phyloP scores from a whole-genome alignment of 2,888 invertebrate species.

The Galerucella nymphaeae region DNA sequence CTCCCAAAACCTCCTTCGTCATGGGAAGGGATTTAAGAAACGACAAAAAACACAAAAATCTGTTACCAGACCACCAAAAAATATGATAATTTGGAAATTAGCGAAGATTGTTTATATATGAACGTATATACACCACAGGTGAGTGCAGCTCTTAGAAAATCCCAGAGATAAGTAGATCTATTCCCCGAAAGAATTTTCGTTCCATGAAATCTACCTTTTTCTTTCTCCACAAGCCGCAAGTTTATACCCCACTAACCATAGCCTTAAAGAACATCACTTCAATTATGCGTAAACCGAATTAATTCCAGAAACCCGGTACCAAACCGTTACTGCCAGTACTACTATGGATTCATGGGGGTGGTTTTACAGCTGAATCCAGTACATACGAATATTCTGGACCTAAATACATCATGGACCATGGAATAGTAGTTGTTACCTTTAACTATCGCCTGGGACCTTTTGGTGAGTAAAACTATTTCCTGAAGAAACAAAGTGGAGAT shows the following conservation, averaged over 20 bases:
- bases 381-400: conserved; percentile 45
- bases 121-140: conserved; percentile 48
- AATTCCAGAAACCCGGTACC: conserved; percentile 30
- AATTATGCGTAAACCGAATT: background rate
- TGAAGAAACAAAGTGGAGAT: too few relatives aligned
- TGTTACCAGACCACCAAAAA: conserved; percentile 37
- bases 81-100: conserved; percentile 20
- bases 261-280: too few relatives aligned
- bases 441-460: conserved; percentile 78
- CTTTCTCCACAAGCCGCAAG: too few relatives aligned
- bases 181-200: too few relatives aligned
- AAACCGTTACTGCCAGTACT: conserved; percentile 57
- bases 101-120: conserved; percentile 46
- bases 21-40: conserved; percentile 43
- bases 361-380: conserved; percentile 51
- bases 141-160: background rate
- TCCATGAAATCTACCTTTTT: too few relatives aligned
- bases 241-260: too few relatives aligned
- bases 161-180: too few relatives aligned
- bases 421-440: conserved; percentile 74
- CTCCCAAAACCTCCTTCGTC: conserved; percentile 38
- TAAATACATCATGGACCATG: conserved; percentile 68
- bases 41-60: conserved; percentile 38
- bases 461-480: conserved; percentile 58
- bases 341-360: conserved; percentile 62